Evolutionary conservation across 2,888 invertebrate genomes (phyloP), one percentile per base, ranked within the genome.

Genomic region (Charanyca ferruginea): DNA sequence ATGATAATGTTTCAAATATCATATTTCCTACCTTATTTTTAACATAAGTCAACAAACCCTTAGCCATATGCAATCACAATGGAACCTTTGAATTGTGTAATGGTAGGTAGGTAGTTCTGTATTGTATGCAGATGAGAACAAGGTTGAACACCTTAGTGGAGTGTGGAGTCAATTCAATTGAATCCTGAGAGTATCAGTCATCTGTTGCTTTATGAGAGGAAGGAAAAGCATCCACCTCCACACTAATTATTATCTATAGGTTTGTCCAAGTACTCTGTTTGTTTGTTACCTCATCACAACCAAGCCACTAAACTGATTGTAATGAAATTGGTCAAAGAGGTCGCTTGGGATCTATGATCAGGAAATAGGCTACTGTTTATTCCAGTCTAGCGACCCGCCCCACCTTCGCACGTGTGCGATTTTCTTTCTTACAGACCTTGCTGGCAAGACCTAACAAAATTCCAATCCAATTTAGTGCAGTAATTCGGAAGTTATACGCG

Each of bases 121-220:
- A 79, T 78, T 78, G 81, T 80, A 71, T 73, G 77, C 55, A 79
- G 59, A 77, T 77, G 80, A 54, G 51, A 8, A 16, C 80, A 77
- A 77, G 77, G 69, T 67, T 53, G 16, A 62, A 59, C 35, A 64
- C 72, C 77, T 54, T 59, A 41, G 25, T 38, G 13, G 41, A 51
- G 7, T 38, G 25, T 38, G 13, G 41, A 51, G 7, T 38, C 9
- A 61, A 41, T 20, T 51, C 55, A 11, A 55, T 66, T 49, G 44
- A 22, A 44, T 59, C 58, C 25, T 54, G 25, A 16, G 11, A 60
- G 20, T 48, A 32, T n/a, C 28, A 55, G 5, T 42, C 20, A 23
- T 42, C n/a, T 71, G 38, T 55, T 51, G 7, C 32, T 42, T n/a
- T 48, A 13, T 48, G 5, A 28, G 16, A 20, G 8, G 6, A 20